Evolutionary conservation across 2,113 vertebrate species (phyloP).

Genomic region (Barnardius zonarius): DNA sequence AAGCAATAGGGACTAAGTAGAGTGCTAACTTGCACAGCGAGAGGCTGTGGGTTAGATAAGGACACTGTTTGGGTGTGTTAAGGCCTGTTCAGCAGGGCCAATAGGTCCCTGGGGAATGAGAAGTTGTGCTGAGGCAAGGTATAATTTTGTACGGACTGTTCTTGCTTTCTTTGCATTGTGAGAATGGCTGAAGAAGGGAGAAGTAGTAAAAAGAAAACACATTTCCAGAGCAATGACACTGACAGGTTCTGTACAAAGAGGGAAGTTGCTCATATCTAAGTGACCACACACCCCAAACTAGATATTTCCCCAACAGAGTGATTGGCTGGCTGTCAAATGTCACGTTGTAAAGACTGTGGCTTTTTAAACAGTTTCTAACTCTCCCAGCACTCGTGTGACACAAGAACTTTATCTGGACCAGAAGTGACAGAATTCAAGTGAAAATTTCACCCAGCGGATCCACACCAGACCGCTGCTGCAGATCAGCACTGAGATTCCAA

Average conservation of each 20-base stretch:
- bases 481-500: background rate
- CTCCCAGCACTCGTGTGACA: background rate
- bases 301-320: background rate
- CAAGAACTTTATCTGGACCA: background rate
- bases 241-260: background rate
- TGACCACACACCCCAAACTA: background rate
- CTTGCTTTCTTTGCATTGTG: background rate
- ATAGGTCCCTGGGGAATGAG: background rate
- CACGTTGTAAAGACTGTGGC: background rate
- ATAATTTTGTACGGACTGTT: background rate
- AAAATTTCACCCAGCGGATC: background rate
- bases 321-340: background rate
- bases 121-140: background rate
- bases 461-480: background rate
- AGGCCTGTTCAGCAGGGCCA: background rate
- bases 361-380: background rate
- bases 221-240: background rate
- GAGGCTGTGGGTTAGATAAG: background rate
- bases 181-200: background rate
- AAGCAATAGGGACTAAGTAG: background rate
- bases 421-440: background rate
- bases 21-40: background rate
- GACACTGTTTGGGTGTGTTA: background rate
- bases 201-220: background rate
- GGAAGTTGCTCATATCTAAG: background rate